Base-by-base conservation (phyloP, 2,888 invertebrate species). In the Amphimallon solstitiale region DNA sequence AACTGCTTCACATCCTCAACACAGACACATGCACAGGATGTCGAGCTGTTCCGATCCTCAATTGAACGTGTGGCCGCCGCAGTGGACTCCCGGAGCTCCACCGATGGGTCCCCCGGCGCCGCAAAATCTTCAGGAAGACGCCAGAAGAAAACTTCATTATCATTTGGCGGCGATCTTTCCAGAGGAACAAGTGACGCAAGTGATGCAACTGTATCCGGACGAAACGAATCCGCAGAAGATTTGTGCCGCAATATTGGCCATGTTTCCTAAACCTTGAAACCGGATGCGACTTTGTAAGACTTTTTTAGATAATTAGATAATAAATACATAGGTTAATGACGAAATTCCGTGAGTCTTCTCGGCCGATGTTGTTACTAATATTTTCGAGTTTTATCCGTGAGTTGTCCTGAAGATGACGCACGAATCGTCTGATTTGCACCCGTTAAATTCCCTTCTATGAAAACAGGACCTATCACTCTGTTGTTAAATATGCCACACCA, bases 111-210 rank as follows among this genome's bases (percentile, higher is more conserved):
- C 67, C 67, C 77, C 35, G 71, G 72, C 65, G 82, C 84, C 71
- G 83, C 84, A 83, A 73, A 81, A 70, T 64, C 64, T 71, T 49
- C 80, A 77, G 4, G 85, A 87, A 63, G 94, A 94, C 75, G 89
- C 90, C 15, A 86, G 95, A 0, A 86, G 91, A 23, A 88, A 90
- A 72, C 84, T 96, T 77, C 94, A 93, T 80, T 95, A 91, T 82
- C 95, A 96, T 81, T 84, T 98, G 70, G 90, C 93, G n/a, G 92
- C 92, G 61, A 90, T 97, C 65, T 98, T 98, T 82, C 95, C 95
- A 0, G 93, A 94, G 77, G 90, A 92, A 71, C 92, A 94, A 77
- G 97, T 97, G n/a, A 88, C 89, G 59, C 89, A 90, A 59, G 96
- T 93, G 0, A 94, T 98, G 93, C 89, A 91, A 69, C 84, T 92